These are phyloP conservation scores for Spea bombifrons DNA, from an alignment of 2,113 vertebrate genomes.

Conservation along the genomic window DNA sequence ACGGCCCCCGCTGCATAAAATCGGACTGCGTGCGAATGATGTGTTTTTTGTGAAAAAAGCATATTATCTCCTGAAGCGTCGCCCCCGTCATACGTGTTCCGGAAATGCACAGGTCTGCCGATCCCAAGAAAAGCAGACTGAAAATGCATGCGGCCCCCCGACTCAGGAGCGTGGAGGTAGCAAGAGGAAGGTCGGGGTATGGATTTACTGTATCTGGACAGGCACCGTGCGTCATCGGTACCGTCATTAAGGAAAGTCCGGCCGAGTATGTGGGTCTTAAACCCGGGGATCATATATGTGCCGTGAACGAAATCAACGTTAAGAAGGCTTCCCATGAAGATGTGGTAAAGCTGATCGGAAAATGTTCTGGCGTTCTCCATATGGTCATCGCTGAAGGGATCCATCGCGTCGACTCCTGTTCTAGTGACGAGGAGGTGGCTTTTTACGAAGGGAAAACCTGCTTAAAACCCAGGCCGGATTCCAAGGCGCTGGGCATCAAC, in stretches of 20 bases:
- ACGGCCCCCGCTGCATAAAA: slow-evolving; percentile 1
- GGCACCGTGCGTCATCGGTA: slow-evolving; percentile 86
- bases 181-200: slow-evolving; percentile 86
- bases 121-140: slow-evolving; percentile 67
- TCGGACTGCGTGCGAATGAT: not conserved
- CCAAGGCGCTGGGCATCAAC: slow-evolving; percentile 89
- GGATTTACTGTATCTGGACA: slow-evolving; percentile 93
- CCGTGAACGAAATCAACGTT: slow-evolving; percentile 90
- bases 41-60: slow-evolving; percentile 10
- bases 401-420: slow-evolving; percentile 79
- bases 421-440: slow-evolving; percentile 87
- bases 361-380: slow-evolving; percentile 86
- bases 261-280: slow-evolving; percentile 88
- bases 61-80: slow-evolving; percentile 20
- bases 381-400: slow-evolving; percentile 79
- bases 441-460: slow-evolving; percentile 77
- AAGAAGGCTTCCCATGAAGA: slow-evolving; percentile 92
- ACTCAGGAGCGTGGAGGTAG: slow-evolving; percentile 84
- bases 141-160: slow-evolving; percentile 64
- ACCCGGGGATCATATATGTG: slow-evolving; percentile 87
- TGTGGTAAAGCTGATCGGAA: slow-evolving; percentile 93
- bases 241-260: slow-evolving; percentile 89
- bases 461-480: slow-evolving; percentile 81
- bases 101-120: slow-evolving; percentile 79
- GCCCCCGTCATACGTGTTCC: not conserved